Conservation (phyloP, 2,797 vertebrate genomes). For the Onychomys arenicola region DNA sequence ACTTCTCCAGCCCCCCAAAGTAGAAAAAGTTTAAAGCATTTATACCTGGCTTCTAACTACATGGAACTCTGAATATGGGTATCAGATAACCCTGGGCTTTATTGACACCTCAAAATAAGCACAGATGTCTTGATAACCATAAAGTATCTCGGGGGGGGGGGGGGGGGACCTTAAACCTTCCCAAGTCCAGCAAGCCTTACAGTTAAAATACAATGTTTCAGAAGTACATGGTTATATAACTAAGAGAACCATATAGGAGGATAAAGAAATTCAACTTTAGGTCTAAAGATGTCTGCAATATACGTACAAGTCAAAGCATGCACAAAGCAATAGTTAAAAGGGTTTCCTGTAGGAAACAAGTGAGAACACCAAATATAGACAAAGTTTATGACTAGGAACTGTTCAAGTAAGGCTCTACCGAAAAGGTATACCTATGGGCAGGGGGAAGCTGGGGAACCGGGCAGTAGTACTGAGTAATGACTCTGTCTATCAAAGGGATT, state of each 20-base stretch:
- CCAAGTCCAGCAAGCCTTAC: background rate
- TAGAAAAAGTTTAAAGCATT: background rate
- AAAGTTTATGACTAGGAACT: background rate
- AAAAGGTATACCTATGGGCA: background rate
- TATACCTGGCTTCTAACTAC: slow-evolving; percentile 55
- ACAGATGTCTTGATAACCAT: background rate
- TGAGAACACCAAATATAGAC: background rate
- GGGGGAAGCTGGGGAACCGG: background rate
- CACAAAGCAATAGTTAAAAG: slow-evolving; percentile 24
- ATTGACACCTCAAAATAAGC: slow-evolving; percentile 45
- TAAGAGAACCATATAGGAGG: background rate
- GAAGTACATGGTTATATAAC: background rate
- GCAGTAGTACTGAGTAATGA: background rate
- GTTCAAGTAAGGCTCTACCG: background rate
- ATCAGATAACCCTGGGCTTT: background rate
- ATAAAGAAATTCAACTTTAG: slow-evolving; percentile 21
- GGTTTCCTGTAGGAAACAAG: background rate
- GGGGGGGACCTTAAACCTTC: background rate
- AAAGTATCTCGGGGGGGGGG: background rate
- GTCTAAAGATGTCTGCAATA: background rate
- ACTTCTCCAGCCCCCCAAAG: background rate
- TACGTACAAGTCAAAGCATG: slow-evolving; percentile 26
- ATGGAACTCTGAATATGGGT: slow-evolving; percentile 1
- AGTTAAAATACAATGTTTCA: background rate
- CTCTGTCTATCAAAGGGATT: background rate